Evolutionary conservation across 2,113 vertebrate species (phyloP), one percentile per base, ranked within the genome.

Genomic region (Dipodomys spectabilis): DNA sequence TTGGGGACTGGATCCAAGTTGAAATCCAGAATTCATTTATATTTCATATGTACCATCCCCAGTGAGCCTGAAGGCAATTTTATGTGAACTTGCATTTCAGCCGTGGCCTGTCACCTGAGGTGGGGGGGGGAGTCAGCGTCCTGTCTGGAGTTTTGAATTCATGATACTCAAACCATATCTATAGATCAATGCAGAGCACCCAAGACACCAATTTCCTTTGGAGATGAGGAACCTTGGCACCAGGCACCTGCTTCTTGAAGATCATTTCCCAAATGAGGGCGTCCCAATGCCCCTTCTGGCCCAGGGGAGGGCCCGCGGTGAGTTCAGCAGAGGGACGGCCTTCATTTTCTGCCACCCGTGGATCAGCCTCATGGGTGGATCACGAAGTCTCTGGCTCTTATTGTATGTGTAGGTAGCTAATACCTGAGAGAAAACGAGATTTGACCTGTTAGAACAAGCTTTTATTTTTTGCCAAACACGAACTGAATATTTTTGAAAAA

Each of bases 261-360:
- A 35, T 12, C n/a, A 10, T 73, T 64, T 45, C 12, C 28, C 16
- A n/a, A 49, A 32, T 7, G 7, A n/a, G 57, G 39, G 5, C 20
- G 13, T 35, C 22, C 15, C 0, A 3, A 4, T 0, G 23, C 74
- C n/a, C n/a, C 30, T 22, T 25, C 30, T 69, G 13, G 20, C 27
- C 8, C 3, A 6, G 7, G 27, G 28, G 3, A 0, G 1, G 1
- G n/a, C n/a, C 0, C 5, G 27, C 44, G 12, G 11, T 6, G 13
- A n/a, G 19, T 28, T 83, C 7, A 19, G 7, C 8, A 3, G 4
- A 2, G 10, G 60, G 44, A 5, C 16, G 39, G 5, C 2, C 7
- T 62, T 6, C 19, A 16, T 32, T 12, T 35, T 64, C 22, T 35
- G 3, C 1, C 0, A 32, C 13, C 1, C 1, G 28, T 28, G 2